A percentile compares a stretch with the other conserved stretches of the same genome.
Evolutionary conservation across 2,888 invertebrate species (phyloP).

Genomic region (Oscheius onirici): DNA sequence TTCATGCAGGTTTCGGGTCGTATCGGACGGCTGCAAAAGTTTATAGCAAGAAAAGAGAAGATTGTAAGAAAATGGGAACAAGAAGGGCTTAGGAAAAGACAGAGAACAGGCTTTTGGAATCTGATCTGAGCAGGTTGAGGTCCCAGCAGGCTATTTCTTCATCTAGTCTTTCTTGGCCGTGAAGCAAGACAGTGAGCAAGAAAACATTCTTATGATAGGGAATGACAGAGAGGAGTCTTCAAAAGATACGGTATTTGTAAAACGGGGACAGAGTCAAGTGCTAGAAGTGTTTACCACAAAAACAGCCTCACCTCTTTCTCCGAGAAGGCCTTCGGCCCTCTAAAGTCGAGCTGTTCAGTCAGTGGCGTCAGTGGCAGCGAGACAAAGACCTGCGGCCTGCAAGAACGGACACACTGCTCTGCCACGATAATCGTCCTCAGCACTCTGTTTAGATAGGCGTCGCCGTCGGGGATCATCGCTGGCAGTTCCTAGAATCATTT

Average conservation of each 20-base stretch:
- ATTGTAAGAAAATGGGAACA: too few relatives aligned
- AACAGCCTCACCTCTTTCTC: constrained; percentile 47
- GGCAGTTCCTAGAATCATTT: neutral
- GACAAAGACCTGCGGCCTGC: constrained; percentile 54
- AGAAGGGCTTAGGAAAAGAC: too few relatives aligned
- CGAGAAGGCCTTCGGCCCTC: constrained; percentile 58
- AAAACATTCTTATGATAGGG: too few relatives aligned
- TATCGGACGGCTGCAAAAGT: too few relatives aligned
- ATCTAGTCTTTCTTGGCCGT: too few relatives aligned
- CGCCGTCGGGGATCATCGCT: constrained; percentile 35
- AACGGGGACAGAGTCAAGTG: too few relatives aligned
- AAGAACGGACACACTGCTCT: constrained; percentile 48
- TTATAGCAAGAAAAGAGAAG: too few relatives aligned
- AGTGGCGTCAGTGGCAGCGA: constrained; percentile 57
- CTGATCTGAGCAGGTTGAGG: too few relatives aligned
- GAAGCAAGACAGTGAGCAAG: too few relatives aligned
- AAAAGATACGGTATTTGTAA: neutral
- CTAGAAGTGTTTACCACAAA: neutral
- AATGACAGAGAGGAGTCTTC: neutral
- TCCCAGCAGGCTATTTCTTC: too few relatives aligned
- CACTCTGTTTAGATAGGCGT: constrained; percentile 50
- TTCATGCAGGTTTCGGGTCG: too few relatives aligned
- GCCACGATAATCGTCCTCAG: constrained; percentile 58
- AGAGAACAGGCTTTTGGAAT: too few relatives aligned
- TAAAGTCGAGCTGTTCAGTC: constrained; percentile 56